Base-by-base conservation (phyloP, 1,140 invertebrate species). In the Scaptomyza montana region DNA sequence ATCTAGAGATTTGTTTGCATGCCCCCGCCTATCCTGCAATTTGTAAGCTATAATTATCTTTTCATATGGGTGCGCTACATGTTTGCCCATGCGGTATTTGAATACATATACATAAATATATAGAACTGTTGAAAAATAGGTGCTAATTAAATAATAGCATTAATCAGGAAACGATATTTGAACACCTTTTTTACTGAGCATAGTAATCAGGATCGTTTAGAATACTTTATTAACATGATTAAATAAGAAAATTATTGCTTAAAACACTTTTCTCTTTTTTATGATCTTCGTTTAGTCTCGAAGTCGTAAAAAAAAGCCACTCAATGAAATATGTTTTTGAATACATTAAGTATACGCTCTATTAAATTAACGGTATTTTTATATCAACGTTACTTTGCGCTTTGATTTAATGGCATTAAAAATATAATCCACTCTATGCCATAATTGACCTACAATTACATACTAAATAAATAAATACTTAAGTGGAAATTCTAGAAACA, bases 21-120 rank as follows among this genome's bases (percentile, higher is more conserved):
- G 36, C 2, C 59, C 69, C 69, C 71, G 62, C 70, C 73, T 77
- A 55, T 76, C 66, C 80, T 59, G 79, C 81, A 78, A 86, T 80
- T 87, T 75, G 78, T 59, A 46, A 62, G 45, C 60, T 57, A 67
- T 81, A 85, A 87, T 85, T 85, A 81, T 67, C 30, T 50, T 50
- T 64, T 49, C 12, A 60, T 49, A 73, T 68, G 64, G 64, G 70
- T 72, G 69, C 69, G 63, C 63, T 66, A 67, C 70, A 67, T 8
- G 16, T 16, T 39, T 41, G 43, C 13, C 63, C n/a, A 8, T 54
- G 55, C 21, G 50, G 55, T 13, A 50, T 49, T 47, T 39, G 13
- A 9, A 47, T 54, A 36, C 53, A 16, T 16, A 16, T 16, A 16
- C 16, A 57, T 59, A 41, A 39, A 56, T 33, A 63, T 25, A 49